Percentiles rank a stretch among this genome's conserved stretches.
These are phyloP conservation scores for Alethe castanea DNA, from an alignment of 2,113 vertebrate species.

Conservation along the genomic window DNA sequence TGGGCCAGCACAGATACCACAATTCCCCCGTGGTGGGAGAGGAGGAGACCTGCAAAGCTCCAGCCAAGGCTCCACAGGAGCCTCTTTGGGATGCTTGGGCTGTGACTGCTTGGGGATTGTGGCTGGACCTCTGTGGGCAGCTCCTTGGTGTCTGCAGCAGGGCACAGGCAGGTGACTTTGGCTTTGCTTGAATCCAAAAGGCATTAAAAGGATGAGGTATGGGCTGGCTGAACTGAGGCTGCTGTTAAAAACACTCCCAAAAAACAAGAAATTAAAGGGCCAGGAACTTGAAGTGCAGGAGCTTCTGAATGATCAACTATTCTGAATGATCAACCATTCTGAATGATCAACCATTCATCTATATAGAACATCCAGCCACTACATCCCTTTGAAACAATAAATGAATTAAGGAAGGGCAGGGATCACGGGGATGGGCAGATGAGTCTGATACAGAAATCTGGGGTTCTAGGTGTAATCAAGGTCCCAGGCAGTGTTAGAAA, in stretches of 20 bases:
- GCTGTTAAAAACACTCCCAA: neutral
- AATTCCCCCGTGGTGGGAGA: neutral
- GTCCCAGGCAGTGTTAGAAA: neutral
- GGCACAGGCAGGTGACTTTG: rapidly evolving
- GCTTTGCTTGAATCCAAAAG: neutral
- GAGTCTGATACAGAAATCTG: neutral
- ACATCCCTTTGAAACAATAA: neutral
- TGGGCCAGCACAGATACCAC: neutral
- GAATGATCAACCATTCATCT: neutral
- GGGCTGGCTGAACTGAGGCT: neutral
- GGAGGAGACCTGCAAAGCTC: neutral
- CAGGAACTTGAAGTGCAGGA: neutral
- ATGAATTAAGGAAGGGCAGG: neutral
- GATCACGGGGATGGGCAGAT: rapidly evolving
- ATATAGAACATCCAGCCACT: rapidly evolving
- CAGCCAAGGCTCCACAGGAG: neutral
- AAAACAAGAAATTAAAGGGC: neutral
- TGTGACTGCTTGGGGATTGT: rapidly evolving
- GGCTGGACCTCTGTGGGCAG: neutral
- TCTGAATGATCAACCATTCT: neutral
- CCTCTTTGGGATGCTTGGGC: neutral
- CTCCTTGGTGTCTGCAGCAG: neutral
- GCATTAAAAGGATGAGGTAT: neutral
- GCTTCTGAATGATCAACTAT: neutral
- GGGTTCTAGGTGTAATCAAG: neutral